phyloP scores from a whole-genome alignment of 2,888 invertebrate genomes.

The Drosophila acutilabella region DNA sequence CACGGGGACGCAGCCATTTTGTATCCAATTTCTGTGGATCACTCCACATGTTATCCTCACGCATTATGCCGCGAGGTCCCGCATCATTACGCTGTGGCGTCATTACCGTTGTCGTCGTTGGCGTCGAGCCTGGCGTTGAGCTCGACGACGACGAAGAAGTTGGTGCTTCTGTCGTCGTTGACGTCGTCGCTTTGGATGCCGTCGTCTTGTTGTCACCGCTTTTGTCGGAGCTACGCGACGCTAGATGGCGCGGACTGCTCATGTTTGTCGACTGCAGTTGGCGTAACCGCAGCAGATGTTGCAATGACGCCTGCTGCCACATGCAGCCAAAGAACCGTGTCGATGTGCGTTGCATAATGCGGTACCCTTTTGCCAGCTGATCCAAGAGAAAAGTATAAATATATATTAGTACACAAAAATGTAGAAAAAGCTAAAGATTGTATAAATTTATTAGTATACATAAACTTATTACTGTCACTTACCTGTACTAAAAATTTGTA shows the following conservation, averaged over 20 bases:
- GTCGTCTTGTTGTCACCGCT: neutral
- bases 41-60: constrained; percentile 60
- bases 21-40: constrained; percentile 29
- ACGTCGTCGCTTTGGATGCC: neutral
- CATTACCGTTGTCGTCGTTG: too few species aligned
- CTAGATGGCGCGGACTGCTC: constrained; percentile 1
- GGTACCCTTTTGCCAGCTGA: constrained; percentile 2
- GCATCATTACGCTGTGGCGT: neutral
- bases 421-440: too few species aligned
- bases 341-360: constrained; percentile 45
- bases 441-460: too few species aligned
- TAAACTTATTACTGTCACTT: neutral
- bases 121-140: too few species aligned
- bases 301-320: constrained; percentile 5
- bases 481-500: constrained; percentile 21
- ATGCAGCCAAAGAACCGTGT: constrained; percentile 16
- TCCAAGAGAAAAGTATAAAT: too few species aligned
- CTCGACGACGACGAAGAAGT: too few species aligned
- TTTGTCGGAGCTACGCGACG: neutral
- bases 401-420: too few species aligned
- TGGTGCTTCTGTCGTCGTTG: neutral
- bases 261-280: neutral
- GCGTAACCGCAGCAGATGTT: neutral
- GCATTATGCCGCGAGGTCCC: constrained; percentile 8
- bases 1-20: constrained; percentile 48